A percentile compares a stretch with the other conserved stretches of the same genome.
Conservation (phyloP, 2,888 invertebrate species). For the Dichetophora obliterata region DNA sequence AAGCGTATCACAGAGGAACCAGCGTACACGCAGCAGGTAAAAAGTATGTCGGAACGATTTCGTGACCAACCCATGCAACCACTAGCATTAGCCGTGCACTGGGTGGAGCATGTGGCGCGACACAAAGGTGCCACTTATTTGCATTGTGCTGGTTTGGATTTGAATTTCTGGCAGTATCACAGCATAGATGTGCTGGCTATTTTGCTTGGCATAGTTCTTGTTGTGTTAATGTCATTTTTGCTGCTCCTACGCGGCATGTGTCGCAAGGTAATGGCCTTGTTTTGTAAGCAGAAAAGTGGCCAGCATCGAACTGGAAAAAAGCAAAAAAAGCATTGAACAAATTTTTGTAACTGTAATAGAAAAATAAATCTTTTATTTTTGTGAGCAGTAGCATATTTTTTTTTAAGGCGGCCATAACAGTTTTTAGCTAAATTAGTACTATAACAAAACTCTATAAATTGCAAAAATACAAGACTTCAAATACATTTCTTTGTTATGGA, state of each 20-base stretch:
- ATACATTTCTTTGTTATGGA: no score
- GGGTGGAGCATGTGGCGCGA: conserved; percentile 65
- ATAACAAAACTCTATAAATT: no score
- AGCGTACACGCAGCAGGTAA: conserved; percentile 49
- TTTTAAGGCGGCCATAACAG: no score
- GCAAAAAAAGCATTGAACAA: conserved; percentile 34
- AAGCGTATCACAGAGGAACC: conserved; percentile 53
- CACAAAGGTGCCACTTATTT: conserved; percentile 67
- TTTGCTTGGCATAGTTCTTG: conserved; percentile 48
- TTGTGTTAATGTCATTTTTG: conserved; percentile 31
- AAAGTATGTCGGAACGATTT: conserved; percentile 58
- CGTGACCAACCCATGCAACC: conserved; percentile 64
- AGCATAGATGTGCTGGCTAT: conserved; percentile 61
- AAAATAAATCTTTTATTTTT: no score
- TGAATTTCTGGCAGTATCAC: conserved; percentile 62
- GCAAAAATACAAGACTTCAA: no score
- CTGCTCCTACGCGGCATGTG: conserved; percentile 41
- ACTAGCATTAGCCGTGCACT: conserved; percentile 62
- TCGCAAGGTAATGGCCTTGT: conserved; percentile 10
- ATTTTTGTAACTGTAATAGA: not conserved
- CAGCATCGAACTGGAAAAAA: not conserved
- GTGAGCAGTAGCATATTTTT: no score
- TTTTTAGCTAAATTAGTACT: no score
- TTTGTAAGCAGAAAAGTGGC: not conserved
- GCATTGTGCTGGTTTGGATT: conserved; percentile 61